phyloP scores from a whole-genome alignment of 1,140 invertebrate species.

The Lethrus apterus region DNA sequence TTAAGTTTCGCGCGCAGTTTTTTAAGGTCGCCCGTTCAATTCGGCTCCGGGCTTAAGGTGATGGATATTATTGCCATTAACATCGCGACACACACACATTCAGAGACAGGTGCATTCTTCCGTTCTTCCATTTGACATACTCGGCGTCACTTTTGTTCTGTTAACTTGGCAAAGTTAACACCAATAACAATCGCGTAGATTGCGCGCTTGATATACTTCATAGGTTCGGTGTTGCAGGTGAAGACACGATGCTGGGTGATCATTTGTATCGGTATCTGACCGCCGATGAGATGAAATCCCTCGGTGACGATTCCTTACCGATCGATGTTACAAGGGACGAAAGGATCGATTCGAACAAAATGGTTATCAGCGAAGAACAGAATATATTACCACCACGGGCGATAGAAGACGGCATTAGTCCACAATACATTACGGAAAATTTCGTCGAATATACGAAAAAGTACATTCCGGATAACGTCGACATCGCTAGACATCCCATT shows the following conservation, averaged over 20 bases:
- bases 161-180: no score
- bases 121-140: no score
- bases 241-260: constrained; percentile 82
- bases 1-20: no score
- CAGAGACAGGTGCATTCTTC: no score
- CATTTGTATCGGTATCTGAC: constrained; percentile 89
- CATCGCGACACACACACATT: no score
- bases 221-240: constrained; percentile 51
- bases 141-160: no score
- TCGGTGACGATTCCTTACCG: constrained; percentile 86
- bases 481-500: constrained; percentile 59
- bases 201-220: constrained; percentile 22
- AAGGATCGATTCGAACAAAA: constrained; percentile 56
- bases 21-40: no score
- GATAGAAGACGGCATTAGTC: constrained; percentile 56
- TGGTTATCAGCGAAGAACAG: constrained; percentile 42
- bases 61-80: no score
- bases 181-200: no score
- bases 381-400: constrained; percentile 45
- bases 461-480: constrained; percentile 58
- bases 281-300: constrained; percentile 88
- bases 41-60: no score
- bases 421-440: constrained; percentile 52
- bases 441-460: constrained; percentile 47
- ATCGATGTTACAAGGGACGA: constrained; percentile 89